These are phyloP conservation scores for Pachymerium ferrugineum DNA, from an alignment of 2,888 invertebrate species.

Conservation along the genomic window DNA sequence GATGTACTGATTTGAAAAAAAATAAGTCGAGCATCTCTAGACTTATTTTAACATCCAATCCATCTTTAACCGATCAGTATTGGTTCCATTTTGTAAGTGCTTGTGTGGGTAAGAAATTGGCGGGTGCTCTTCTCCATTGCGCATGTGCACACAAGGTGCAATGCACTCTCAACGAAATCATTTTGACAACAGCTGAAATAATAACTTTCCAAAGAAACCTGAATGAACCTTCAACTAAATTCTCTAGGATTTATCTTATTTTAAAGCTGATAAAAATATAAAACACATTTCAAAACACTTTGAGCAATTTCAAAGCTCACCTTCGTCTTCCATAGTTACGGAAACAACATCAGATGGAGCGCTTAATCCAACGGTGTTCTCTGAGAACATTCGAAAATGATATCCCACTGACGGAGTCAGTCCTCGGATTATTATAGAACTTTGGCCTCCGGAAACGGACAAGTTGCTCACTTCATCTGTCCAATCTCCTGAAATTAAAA, in stretches of 20 bases:
- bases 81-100: background rate
- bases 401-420: slow-evolving; percentile 68
- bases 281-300: too few species aligned
- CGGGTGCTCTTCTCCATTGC: background rate
- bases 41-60: too few species aligned
- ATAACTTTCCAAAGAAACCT: background rate
- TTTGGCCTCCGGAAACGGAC: slow-evolving; percentile 34
- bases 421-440: slow-evolving; percentile 45
- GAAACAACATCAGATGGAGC: slow-evolving; percentile 62
- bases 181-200: background rate
- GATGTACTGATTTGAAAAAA: too few species aligned
- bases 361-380: slow-evolving; percentile 66
- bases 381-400: slow-evolving; percentile 61
- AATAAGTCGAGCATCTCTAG: too few species aligned
- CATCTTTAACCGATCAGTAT: background rate
- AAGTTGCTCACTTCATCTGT: slow-evolving; percentile 33
- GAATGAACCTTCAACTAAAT: too few species aligned
- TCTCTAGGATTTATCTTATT: too few species aligned
- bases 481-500: slow-evolving; percentile 34
- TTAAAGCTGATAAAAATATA: too few species aligned
- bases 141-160: background rate
- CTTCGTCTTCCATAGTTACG: slow-evolving; percentile 36
- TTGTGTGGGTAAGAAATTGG: background rate
- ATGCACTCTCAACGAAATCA: background rate
- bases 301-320: background rate